Evolutionary conservation across 2,113 vertebrate genomes (phyloP), one percentile per base, ranked within the genome.

Genomic region (Austrofundulus limnaeus): DNA sequence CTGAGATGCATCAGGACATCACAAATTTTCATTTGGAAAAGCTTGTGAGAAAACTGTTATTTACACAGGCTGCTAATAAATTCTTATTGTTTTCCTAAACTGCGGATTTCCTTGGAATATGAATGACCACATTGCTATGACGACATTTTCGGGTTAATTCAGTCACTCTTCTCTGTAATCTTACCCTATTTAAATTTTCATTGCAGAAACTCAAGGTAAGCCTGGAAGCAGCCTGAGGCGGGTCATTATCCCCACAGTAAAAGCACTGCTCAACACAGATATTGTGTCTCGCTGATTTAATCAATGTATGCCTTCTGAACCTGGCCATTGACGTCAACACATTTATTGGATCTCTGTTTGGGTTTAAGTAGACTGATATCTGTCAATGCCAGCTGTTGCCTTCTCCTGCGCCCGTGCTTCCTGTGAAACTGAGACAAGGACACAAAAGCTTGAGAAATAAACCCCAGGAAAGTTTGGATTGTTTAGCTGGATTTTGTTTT

Each of bases 241-340:
- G 9, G 11, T 69, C 41, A 59, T 82, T 66, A 60, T 17, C 20
- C 51, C 56, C 57, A 43, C 31, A 66, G 51, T 48, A 50, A 38
- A 17, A 16, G 31, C 49, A 43, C 24, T 53, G 25, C 6, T 46
- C 41, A 65, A 50, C 31, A 58, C 17, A 66, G 24, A 51, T 15
- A 8, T 62, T 39, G 11, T 39, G 49, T 60, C 61, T 21, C 4
- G 2, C 42, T 66, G 61, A 82, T 66, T 63, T 28, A 48, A 77
- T 81, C 72, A 77, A 16, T 11, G 2, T 59, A 46, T 51, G 52
- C 37, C 67, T 61, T 53, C 57, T 67, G 61, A 85, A 70, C 61
- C 47, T 25, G 34, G 28, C 51, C 56, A 63, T 55, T 84, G 79
- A 82, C 31, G 53, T 87, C 81, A 87, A 55, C 9, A 1, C 11